Evolutionary conservation across 2,113 vertebrate species (phyloP), one percentile per base, ranked within the genome.

Genomic region (Misgurnus anguillicaudatus): DNA sequence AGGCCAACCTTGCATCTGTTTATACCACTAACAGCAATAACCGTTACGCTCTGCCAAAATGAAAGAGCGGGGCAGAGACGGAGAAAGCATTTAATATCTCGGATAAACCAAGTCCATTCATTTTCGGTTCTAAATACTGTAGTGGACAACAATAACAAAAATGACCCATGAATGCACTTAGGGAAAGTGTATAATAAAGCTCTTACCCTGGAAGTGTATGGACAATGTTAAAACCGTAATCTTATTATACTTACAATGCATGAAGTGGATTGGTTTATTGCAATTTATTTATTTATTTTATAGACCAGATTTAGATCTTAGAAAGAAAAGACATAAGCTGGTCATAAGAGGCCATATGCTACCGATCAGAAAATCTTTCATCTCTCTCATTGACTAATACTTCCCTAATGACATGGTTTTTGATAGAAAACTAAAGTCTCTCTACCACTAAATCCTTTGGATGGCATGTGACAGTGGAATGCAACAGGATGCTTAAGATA

Each of bases 321-420:
- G 85, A 87, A 87, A 87, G 89, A 89, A 84, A 83, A 90, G 85
- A 85, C 87, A 85, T 90, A 90, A 90, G 83, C 89, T 86, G 89
- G 87, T 89, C 87, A 89, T 90, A 87, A 84, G 83, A 90, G 85
- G 89, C 89, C 92, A 91, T 91, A 92, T 91, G 91, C 82, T 85
- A 85, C 86, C 90, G 89, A 91, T 91, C 91, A 90, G 83, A 83
- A 86, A 85, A 84, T 78, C 74, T 67, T 77, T 77, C 82, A 64
- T 51, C 77, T 87, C 85, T 86, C 74, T 81, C 64, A 63, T 72
- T 81, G 81, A 84, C 45, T 85, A 87, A 88, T 68, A 64, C 42
- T 74, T 80, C 83, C 78, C 82, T 64, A 55, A 87, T 74, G 62
- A 75, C 72, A 77, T 77, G 84, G 80, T 84, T 84, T 86, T 79